Evolutionary conservation across 53 echinoderm and acorn worm genomes (phyloP).

Genomic region (Apostichopus leukothele): DNA sequence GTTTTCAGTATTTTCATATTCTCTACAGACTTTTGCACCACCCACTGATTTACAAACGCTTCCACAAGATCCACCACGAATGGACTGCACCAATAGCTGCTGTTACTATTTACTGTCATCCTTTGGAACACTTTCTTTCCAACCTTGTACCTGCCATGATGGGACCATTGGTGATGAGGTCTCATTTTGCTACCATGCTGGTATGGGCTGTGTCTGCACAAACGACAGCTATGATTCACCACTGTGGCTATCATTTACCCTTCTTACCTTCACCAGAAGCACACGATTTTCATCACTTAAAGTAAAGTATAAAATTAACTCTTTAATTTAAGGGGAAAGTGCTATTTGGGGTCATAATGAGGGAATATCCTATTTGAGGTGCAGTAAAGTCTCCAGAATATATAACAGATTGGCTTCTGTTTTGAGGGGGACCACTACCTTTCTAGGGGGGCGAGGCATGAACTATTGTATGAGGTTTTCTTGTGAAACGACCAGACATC

Average conservation of each 20-base stretch:
- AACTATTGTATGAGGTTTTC: too few relatives aligned
- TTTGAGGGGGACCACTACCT: too few relatives aligned
- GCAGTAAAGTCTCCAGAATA: too few relatives aligned
- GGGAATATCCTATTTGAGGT: too few relatives aligned
- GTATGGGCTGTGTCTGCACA: conserved; percentile 70
- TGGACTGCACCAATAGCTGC: conserved; percentile 94
- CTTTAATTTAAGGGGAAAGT: too few relatives aligned
- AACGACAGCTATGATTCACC: conserved; percentile 65
- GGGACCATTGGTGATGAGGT: conserved; percentile 81
- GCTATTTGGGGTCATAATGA: too few relatives aligned
- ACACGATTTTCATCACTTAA: conserved; percentile 83
- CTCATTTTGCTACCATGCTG: conserved; percentile 68
- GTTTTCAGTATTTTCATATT: too few relatives aligned
- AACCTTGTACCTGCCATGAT: conserved; percentile 74
- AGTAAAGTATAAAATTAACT: conserved; percentile 58
- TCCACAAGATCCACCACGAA: conserved; percentile 94
- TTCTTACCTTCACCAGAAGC: conserved; percentile 80
- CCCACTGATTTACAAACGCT: conserved; percentile 72
- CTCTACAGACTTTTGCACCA: conserved; percentile 73
- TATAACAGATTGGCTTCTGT: too few relatives aligned
- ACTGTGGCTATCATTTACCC: conserved; percentile 83
- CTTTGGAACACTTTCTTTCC: conserved; percentile 79
- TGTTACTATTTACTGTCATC: conserved; percentile 83
- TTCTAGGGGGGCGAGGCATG: too few relatives aligned
- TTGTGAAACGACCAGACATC: too few relatives aligned